Percentiles rank a stretch among this genome's conserved stretches.
These are phyloP conservation scores for Rafetus swinhoei DNA, from an alignment of 2,113 vertebrate species.

Conservation along the genomic window DNA sequence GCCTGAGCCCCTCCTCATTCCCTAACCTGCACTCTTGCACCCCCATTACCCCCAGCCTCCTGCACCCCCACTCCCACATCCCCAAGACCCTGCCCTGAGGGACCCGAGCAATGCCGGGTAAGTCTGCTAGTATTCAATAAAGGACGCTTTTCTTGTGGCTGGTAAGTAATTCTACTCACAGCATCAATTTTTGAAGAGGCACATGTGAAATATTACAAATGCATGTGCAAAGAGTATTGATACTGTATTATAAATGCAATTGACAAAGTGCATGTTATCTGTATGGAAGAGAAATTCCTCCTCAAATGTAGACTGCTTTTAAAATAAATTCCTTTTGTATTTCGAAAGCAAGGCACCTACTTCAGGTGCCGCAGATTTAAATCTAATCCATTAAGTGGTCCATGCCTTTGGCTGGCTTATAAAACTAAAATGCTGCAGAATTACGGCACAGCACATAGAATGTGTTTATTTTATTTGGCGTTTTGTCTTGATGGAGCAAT, in stretches of 20 bases:
- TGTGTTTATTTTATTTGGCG: background rate
- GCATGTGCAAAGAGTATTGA: slow-evolving; percentile 29
- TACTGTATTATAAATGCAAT: background rate
- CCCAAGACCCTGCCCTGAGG: too few relatives aligned
- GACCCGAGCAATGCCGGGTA: too few relatives aligned
- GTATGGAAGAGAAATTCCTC: background rate
- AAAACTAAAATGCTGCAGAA: background rate
- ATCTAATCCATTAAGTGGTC: background rate
- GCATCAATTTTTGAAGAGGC: slow-evolving; percentile 14
- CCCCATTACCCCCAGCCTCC: too few relatives aligned
- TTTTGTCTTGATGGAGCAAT: too few relatives aligned
- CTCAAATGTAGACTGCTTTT: background rate
- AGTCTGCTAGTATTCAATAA: background rate
- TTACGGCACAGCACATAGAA: background rate
- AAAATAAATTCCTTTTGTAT: background rate
- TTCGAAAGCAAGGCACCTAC: slow-evolving; percentile 4
- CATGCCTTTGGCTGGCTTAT: background rate
- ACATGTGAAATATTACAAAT: slow-evolving; percentile 18
- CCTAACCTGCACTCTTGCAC: too few relatives aligned
- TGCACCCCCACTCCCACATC: too few relatives aligned
- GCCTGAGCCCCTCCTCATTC: too few relatives aligned
- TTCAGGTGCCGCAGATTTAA: background rate
- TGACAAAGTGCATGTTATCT: background rate
- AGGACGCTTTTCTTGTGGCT: slow-evolving; percentile 31
- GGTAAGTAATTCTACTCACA: slow-evolving; percentile 45